phyloP scores from a whole-genome alignment of 1,140 invertebrate genomes.

The Cepaea nemoralis region DNA sequence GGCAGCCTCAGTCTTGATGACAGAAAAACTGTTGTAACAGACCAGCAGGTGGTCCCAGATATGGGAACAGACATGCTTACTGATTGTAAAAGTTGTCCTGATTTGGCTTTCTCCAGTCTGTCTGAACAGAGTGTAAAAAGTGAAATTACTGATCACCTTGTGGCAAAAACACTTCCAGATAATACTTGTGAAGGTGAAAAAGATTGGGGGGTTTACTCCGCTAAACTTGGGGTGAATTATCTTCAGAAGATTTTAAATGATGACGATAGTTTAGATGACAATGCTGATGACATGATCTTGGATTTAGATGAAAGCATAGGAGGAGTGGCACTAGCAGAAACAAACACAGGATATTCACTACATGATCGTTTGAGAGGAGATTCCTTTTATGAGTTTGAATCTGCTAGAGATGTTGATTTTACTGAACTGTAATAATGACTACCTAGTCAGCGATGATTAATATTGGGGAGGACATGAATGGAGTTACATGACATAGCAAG shows the following conservation, averaged over 20 bases:
- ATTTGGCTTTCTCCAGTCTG: background rate
- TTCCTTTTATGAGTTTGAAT: background rate
- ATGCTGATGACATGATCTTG: background rate
- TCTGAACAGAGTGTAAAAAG: background rate
- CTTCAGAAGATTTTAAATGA: background rate
- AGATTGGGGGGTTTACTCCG: background rate
- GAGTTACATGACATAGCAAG: no score
- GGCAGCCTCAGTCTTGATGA: background rate
- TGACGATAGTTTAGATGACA: background rate
- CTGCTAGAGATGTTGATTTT: background rate
- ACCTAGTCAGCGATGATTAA: no score
- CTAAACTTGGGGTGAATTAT: background rate
- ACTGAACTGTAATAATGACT: background rate
- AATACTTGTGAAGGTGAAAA: background rate
- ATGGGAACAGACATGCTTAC: background rate
- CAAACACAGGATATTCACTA: background rate
- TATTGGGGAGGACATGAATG: no score
- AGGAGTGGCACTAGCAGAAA: background rate
- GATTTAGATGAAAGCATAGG: background rate
- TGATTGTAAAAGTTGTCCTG: background rate
- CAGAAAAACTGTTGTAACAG: background rate
- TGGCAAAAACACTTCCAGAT: background rate
- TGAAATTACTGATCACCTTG: background rate
- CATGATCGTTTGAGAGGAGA: background rate
- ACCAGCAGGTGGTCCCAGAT: background rate